Base-by-base conservation (phyloP, 2,113 vertebrate species). In the Percopsis transmontana region DNA sequence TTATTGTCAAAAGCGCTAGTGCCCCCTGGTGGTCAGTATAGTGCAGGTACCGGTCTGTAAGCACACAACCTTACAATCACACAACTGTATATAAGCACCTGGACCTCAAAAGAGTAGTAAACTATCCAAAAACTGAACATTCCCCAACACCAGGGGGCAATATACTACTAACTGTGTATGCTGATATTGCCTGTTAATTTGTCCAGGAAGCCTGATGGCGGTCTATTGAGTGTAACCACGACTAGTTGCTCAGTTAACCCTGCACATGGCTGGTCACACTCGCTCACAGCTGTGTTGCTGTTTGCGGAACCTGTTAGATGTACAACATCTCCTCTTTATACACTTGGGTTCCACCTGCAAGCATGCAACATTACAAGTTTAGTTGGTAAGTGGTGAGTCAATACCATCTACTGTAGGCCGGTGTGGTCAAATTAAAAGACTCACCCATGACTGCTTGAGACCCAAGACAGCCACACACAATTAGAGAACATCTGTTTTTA, bases 11-110 rank as follows among this genome's bases (percentile, higher is more conserved):
- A 66, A 72, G 41, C 77, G 76, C 63, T 68, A 79, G 79, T 57
- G 2, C 85, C 88, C 45, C 82, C 55, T 45, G 23, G 82, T 84
- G 88, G 85, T 64, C 21, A 12, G 72, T 79, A 38, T 23, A 38
- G 18, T 33, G 19, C 11, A 20, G 15, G 15, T 12, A 45, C 42
- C n/a, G n/a, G n/a, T n/a, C n/a, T 16, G 42, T 45, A 33, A 21
- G 62, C 41, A 42, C 19, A 18, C 2, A 40, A 16, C 5, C 27
- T 47, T 53, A 20, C 51, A 70, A 54, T 67, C 2, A 56, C 24
- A 39, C 61, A 63, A 4, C 14, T 15, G 10, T 23, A 38, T 13
- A 18, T 10, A n/a, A n/a, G n/a, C n/a, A 50, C 23, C 27, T 39
- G 40, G n/a, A 4, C 8, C 67, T 65, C 66, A 45, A 57, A 21